A percentile compares a stretch with the other conserved stretches of the same genome.
phyloP scores from a whole-genome alignment of 2,888 invertebrate genomes.

The Ennomos erosarius region DNA sequence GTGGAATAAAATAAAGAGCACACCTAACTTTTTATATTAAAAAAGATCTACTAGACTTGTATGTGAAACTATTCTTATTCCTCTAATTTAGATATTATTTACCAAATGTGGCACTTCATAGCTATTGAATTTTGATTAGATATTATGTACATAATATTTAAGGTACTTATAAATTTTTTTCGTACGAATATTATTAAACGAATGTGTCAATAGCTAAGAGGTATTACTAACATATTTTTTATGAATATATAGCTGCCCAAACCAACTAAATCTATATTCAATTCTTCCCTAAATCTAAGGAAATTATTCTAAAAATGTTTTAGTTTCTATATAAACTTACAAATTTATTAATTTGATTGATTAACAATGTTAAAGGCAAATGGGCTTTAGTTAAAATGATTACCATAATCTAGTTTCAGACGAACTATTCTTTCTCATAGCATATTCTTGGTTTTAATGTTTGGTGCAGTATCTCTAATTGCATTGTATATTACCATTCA shows the following conservation, averaged over 20 bases:
- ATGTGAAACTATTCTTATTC: constrained; percentile 26
- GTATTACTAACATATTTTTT: constrained; percentile 34
- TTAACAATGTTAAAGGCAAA: constrained; percentile 74
- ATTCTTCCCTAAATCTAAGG: constrained; percentile 39
- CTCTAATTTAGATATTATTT: constrained; percentile 16
- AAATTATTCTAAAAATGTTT: constrained; percentile 48
- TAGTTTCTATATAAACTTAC: constrained; percentile 56
- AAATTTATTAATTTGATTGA: constrained; percentile 60
- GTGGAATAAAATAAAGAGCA: constrained; percentile 27
- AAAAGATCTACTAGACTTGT: neutral
- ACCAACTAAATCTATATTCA: constrained; percentile 40
- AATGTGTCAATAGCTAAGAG: constrained; percentile 52
- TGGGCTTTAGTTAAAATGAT: constrained; percentile 77
- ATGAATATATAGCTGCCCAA: constrained; percentile 61
- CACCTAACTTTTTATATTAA: neutral
- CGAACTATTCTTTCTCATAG: constrained; percentile 71
- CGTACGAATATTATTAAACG: neutral
- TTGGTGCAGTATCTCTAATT: constrained; percentile 84
- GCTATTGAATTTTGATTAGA: constrained; percentile 29
- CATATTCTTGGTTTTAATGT: constrained; percentile 80
- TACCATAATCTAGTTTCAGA: constrained; percentile 65
- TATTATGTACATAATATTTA: neutral
- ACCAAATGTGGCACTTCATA: constrained; percentile 32
- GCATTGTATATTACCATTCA: constrained; percentile 83
- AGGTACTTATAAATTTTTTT: neutral